Base-by-base conservation (phyloP, 2,113 vertebrate genomes). In the Bambusicola thoracicus region DNA sequence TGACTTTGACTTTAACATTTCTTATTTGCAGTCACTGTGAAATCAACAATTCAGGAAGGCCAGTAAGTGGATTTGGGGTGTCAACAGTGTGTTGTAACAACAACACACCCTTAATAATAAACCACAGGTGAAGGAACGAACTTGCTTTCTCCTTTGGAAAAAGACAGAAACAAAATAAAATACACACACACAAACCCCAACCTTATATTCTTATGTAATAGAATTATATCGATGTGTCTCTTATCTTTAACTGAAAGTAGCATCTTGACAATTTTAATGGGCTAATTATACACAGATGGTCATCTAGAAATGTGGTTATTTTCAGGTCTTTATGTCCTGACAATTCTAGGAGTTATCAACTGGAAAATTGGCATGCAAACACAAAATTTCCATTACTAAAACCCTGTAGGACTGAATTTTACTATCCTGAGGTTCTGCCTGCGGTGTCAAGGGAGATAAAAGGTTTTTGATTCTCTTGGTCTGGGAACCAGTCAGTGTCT, bases 211-310 rank as follows among this genome's bases (percentile, higher is more conserved):
- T 95, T 88, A 89, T 97, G 94, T 67, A 92, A 93, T 32, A 69
- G 75, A 95, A 93, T 95, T 62, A 94, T 96, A 97, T 94, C 97
- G 96, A 98, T 97, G 24, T 81, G 97, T 97, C 91, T 97, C 94
- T 97, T 97, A 94, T 89, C 95, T 29, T 53, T 98, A 97, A 97
- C 88, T 69, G 91, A 97, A 97, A 97, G 94, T 96, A 97, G 43
- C 96, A 97, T 95, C 82, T 96, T 97, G 97, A 97, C 95, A 97
- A 91, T 97, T 97, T 97, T 96, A 97, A 97, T 97, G 34, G 49
- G 79, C 90, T 97, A 95, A 98, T 97, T 97, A 97, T 93, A 78
- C 91, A 96, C 91, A 84, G 85, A 74, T 95, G 97, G 97, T 97
- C 97, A 97, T 96, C 95, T 92, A 96, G 94, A 96, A 97, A 97